A percentile compares a stretch with the other conserved stretches of the same genome.
These are phyloP conservation scores for Thamnaconus septentrionalis DNA, from an alignment of 2,113 vertebrate genomes.

Conservation along the genomic window DNA sequence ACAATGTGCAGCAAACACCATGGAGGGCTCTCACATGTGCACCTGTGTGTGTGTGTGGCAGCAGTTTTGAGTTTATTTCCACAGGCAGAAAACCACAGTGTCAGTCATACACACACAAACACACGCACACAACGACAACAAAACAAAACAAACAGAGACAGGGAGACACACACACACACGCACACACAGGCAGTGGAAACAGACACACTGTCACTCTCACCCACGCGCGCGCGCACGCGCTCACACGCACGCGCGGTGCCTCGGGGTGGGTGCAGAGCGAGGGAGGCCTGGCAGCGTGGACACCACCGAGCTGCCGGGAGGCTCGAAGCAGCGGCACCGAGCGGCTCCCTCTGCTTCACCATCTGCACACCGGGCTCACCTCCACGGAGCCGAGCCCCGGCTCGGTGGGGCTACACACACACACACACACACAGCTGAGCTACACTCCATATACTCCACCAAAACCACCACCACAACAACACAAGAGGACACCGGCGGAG, in stretches of 20 bases:
- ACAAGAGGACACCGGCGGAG: no score
- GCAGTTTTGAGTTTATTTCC: constrained; percentile 46
- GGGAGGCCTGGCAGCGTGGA: constrained; percentile 54
- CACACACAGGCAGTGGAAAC: constrained; percentile 13
- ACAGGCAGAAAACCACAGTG: constrained; percentile 42
- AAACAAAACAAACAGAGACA: constrained; percentile 41
- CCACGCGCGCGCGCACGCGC: no score
- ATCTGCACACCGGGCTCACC: constrained; percentile 58
- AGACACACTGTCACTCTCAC: no score
- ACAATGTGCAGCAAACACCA: constrained; percentile 6
- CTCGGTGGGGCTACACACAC: constrained; percentile 9
- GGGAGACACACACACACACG: constrained; percentile 31
- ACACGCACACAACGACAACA: no score
- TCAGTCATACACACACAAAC: constrained; percentile 39
- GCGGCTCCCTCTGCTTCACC: constrained; percentile 73
- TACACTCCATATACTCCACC: constrained; percentile 1
- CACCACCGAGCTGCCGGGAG: constrained; percentile 44
- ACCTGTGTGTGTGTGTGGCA: constrained; percentile 37
- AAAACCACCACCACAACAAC: no score
- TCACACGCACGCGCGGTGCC: constrained; percentile 25
- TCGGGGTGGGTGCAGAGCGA: constrained; percentile 22
- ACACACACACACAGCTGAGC: constrained; percentile 35
- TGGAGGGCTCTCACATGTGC: constrained; percentile 28
- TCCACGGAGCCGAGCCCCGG: constrained; percentile 26
- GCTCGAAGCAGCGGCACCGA: constrained; percentile 51